phyloP scores from a whole-genome alignment of 1,140 invertebrate genomes.

The Drosophila auraria region DNA sequence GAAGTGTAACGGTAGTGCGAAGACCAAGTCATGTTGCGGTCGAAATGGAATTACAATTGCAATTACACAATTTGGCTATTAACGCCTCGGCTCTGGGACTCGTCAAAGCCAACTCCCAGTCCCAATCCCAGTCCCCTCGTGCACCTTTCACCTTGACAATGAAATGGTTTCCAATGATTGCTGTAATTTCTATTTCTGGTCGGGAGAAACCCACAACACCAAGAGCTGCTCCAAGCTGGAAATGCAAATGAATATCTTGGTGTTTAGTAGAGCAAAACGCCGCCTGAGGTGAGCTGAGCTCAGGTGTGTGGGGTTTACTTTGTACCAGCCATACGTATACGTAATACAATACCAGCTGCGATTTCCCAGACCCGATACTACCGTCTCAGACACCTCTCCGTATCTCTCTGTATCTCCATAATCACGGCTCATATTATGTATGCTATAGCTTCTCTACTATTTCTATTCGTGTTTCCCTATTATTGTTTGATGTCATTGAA shows the following conservation, averaged over 20 bases:
- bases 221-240: slow-evolving; percentile 3
- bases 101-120: neutral
- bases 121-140: neutral
- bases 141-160: slow-evolving; percentile 73
- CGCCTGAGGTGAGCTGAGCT: slow-evolving; percentile 4
- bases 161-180: slow-evolving; percentile 74
- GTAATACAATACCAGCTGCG: slow-evolving; percentile 68
- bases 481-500: slow-evolving; percentile 81
- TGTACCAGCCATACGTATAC: slow-evolving; percentile 12
- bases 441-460: slow-evolving; percentile 19
- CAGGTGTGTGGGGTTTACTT: slow-evolving; percentile 2
- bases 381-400: slow-evolving; percentile 28
- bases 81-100: slow-evolving; percentile 53
- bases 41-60: slow-evolving; percentile 46
- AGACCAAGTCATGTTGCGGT: neutral
- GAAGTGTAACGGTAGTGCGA: slow-evolving; percentile 65
- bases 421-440: slow-evolving; percentile 56
- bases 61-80: slow-evolving; percentile 81
- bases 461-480: slow-evolving; percentile 56
- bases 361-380: slow-evolving; percentile 71
- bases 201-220: slow-evolving; percentile 10
- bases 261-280: slow-evolving; percentile 79
- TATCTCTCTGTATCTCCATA: slow-evolving; percentile 29
- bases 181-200: slow-evolving; percentile 57
- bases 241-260: slow-evolving; percentile 74